Base-by-base conservation (phyloP, 2,113 vertebrate genomes). In the Zeus faber region DNA sequence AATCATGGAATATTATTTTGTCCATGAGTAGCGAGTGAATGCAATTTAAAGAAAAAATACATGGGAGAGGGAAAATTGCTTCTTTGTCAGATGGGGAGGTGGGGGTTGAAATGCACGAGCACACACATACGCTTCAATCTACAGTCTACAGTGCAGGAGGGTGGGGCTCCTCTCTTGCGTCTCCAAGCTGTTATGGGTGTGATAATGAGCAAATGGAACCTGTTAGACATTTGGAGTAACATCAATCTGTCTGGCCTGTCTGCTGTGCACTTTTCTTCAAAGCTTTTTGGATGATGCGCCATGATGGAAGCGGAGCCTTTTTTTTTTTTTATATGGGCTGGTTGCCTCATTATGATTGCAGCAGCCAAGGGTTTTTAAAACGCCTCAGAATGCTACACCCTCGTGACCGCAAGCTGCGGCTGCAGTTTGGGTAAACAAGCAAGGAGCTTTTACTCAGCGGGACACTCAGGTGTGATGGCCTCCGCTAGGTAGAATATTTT, bases 191-290 rank as follows among this genome's bases (percentile, higher is more conserved):
- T 71, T 80, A 59, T 56, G 65, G 44, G 44, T 44, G 46, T 52
- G 62, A 72, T 78, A 75, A 81, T 75, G 72, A 69, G 65, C 63
- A 67, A 62, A 62, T 61, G 58, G 67, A 80, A 85, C 79, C 80
- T 83, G 78, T 62, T 70, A 60, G 72, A 64, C 80, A 78, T 80
- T 81, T 72, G 72, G 72, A 72, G 63, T 35, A 65, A 56, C 65
- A 78, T 80, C 72, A 66, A 35, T 70, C 70, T 70, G 65, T 70
- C 62, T 72, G 64, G 20, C 43, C 16, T 47, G 57, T 67, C 70
- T 75, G 45, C 46, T 69, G 57, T 71, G 79, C 73, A 68, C 63
- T 39, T 63, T 74, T 25, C 23, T 25, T 23, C 22, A 10, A 2
- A 13, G 46, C 21, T 18, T 6, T 20, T 16, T 10, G 22, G 21